These are phyloP conservation scores for Mystacides longicornis DNA, from an alignment of 2,888 invertebrate genomes.

Conservation along the genomic window DNA sequence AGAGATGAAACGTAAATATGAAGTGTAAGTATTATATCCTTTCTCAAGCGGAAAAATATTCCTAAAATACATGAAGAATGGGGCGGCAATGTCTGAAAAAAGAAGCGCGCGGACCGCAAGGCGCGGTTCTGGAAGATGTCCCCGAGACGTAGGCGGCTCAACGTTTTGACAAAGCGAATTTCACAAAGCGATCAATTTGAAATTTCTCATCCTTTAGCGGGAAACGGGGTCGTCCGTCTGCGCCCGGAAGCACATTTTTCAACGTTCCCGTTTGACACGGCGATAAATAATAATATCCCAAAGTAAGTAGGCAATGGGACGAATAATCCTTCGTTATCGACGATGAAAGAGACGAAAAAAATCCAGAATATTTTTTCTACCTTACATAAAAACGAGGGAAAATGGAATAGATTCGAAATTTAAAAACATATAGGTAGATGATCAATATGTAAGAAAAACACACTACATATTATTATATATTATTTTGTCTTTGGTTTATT, in stretches of 20 bases:
- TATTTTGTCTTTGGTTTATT: no score
- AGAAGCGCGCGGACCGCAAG: no score
- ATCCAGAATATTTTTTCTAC: not conserved
- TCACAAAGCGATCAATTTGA: not conserved
- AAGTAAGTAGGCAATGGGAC: no score
- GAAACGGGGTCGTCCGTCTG: not conserved
- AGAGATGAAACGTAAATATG: no score
- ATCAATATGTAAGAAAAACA: not conserved
- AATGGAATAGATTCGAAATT: not conserved
- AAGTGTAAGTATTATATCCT: no score
- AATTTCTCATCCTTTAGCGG: not conserved
- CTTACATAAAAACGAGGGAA: no score
- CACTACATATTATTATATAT: no score
- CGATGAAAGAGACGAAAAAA: not conserved
- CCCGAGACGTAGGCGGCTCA: not conserved
- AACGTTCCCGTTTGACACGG: not conserved
- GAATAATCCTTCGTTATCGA: no score
- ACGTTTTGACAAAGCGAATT: not conserved
- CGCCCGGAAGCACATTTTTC: not conserved
- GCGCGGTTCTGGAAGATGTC: not conserved
- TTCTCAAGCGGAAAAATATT: no score
- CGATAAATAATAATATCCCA: not conserved
- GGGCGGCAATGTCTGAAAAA: no score
- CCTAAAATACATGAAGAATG: no score
- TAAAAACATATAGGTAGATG: not conserved